phyloP scores from a whole-genome alignment of 2,797 vertebrate species.

The Cynodonichthys magdalenae region DNA sequence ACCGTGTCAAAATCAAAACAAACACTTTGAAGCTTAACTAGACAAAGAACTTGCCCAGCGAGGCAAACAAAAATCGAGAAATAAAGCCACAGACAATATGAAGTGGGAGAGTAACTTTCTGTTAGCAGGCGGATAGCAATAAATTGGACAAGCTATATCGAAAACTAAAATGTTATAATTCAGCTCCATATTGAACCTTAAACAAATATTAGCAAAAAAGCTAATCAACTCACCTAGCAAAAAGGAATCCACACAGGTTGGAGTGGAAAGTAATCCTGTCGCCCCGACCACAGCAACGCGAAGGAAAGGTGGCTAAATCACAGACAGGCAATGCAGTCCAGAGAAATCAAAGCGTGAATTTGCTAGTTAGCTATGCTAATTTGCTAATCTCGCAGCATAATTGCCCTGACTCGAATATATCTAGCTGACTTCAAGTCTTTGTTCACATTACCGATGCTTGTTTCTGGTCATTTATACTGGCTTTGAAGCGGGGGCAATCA shows the following conservation, averaged over 20 bases:
- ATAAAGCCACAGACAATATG: slow-evolving; percentile 45
- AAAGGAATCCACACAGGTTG: slow-evolving; percentile 30
- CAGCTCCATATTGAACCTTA: not conserved
- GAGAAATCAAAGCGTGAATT: slow-evolving; percentile 56
- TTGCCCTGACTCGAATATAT: slow-evolving; percentile 24
- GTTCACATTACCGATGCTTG: slow-evolving; percentile 11
- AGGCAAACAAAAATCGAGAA: slow-evolving; percentile 8
- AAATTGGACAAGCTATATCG: slow-evolving; percentile 33
- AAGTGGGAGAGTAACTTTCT: slow-evolving; percentile 72
- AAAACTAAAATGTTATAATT: slow-evolving; percentile 38
- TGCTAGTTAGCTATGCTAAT: slow-evolving; percentile 70
- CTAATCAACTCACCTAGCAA: slow-evolving; percentile 60
- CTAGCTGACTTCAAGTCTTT: slow-evolving; percentile 1
- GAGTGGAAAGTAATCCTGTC: slow-evolving; percentile 27
- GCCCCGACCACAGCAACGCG: slow-evolving; percentile 18
- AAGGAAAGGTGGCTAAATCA: slow-evolving; percentile 62
- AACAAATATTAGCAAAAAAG: slow-evolving; percentile 17
- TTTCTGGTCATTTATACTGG: slow-evolving; percentile 20
- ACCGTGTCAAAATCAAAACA: not conserved
- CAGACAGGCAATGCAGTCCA: slow-evolving; percentile 56
- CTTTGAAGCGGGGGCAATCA: not conserved
- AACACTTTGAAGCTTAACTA: not conserved
- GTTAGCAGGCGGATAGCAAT: slow-evolving; percentile 39
- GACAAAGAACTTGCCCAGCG: not conserved
- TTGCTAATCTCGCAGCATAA: slow-evolving; percentile 39